phyloP scores from a whole-genome alignment of 2,113 vertebrate genomes.

The Hassar affinis region DNA sequence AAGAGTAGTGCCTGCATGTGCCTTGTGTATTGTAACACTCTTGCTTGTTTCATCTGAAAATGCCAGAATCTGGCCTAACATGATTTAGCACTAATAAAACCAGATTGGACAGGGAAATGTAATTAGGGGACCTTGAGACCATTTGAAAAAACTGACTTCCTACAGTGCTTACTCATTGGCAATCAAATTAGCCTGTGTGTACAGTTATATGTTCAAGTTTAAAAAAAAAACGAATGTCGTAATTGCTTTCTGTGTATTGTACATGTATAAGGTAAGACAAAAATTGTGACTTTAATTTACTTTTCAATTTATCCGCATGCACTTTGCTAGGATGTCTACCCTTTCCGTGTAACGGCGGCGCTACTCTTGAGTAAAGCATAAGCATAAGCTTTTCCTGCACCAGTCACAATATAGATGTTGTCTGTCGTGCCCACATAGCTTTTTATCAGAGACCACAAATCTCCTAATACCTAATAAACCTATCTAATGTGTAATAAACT shows the following conservation, averaged over 20 bases:
- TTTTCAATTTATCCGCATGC: neutral
- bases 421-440: neutral
- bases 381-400: neutral
- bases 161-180: neutral
- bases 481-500: neutral
- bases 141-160: neutral
- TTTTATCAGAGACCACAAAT: neutral
- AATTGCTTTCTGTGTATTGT: neutral
- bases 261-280: neutral
- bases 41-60: neutral
- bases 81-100: neutral
- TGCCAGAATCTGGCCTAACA: neutral
- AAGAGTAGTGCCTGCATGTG: neutral
- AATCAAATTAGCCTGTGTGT: neutral
- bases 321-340: neutral
- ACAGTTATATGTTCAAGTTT: neutral
- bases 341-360: neutral
- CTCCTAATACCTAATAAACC: neutral
- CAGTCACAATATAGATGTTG: neutral
- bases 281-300: neutral
- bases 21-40: neutral
- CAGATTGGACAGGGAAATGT: neutral
- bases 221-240: neutral
- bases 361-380: neutral
- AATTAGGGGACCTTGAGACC: neutral